A percentile compares a stretch with the other conserved stretches of the same genome.
phyloP scores from a whole-genome alignment of 2,797 vertebrate species.

The Pantherophis alleghaniensis region DNA sequence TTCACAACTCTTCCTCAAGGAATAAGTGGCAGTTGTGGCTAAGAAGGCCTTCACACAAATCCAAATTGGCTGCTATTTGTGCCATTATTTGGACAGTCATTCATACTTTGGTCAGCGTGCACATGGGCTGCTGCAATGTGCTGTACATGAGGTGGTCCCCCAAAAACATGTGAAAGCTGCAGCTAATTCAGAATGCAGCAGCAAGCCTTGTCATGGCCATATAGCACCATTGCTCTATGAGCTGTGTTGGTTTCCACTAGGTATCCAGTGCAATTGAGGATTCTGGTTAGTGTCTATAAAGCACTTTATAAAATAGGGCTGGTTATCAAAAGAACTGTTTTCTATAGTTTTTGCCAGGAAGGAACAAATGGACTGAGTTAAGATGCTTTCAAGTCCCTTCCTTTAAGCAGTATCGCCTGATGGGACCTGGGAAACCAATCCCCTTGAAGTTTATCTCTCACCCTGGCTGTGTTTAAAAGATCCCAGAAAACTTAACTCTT shows the following conservation, averaged over 20 bases:
- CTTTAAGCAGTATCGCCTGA: too few relatives aligned
- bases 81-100: not conserved
- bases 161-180: too few relatives aligned
- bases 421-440: too few relatives aligned
- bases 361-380: too few relatives aligned
- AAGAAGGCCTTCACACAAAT: not conserved
- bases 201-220: not conserved
- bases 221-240: not conserved
- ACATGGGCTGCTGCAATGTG: not conserved
- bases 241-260: not conserved
- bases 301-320: not conserved
- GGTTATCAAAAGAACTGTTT: not conserved
- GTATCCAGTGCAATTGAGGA: not conserved
- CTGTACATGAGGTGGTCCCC: not conserved
- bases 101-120: not conserved
- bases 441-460: too few relatives aligned
- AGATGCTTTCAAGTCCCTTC: too few relatives aligned
- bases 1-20: not conserved
- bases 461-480: too few relatives aligned
- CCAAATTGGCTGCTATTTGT: not conserved
- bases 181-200: not conserved
- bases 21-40: not conserved
- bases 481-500: too few relatives aligned
- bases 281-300: not conserved
- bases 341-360: not conserved